Evolutionary conservation across 2,113 vertebrate species (phyloP).

Genomic region (Hippopotamus amphibius): DNA sequence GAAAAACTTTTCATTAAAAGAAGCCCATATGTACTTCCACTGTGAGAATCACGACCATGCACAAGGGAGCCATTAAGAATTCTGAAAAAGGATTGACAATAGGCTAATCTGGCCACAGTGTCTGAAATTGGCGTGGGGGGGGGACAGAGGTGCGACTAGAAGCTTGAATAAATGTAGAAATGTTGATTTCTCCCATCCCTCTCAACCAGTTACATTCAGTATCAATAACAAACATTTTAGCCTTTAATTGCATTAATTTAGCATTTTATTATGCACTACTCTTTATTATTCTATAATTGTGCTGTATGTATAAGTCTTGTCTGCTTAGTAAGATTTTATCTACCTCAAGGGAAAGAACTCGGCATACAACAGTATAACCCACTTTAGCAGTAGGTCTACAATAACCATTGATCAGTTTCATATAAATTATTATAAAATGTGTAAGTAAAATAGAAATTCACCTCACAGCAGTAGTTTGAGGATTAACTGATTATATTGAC

Average conservation of each 20-base stretch:
- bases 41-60: neutral
- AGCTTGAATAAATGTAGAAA: neutral
- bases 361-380: neutral
- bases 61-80: neutral
- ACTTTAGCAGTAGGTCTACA: neutral
- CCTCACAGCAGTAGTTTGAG: neutral
- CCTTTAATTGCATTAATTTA: neutral
- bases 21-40: fast-evolving
- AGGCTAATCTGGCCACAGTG: neutral
- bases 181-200: neutral
- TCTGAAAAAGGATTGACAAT: neutral
- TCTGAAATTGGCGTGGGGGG: neutral
- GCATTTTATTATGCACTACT: neutral
- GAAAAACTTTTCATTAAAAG: neutral
- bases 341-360: neutral
- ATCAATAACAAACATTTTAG: neutral
- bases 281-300: neutral
- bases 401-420: neutral
- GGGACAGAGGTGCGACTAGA: neutral
- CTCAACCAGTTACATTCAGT: no score
- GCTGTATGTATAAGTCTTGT: neutral
- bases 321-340: neutral
- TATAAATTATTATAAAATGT: neutral
- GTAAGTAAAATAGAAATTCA: neutral
- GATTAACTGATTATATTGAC: neutral